A percentile compares a stretch with the other conserved stretches of the same genome.
Conservation (phyloP, 2,888 invertebrate genomes). For the Scotopteryx bipunctaria region DNA sequence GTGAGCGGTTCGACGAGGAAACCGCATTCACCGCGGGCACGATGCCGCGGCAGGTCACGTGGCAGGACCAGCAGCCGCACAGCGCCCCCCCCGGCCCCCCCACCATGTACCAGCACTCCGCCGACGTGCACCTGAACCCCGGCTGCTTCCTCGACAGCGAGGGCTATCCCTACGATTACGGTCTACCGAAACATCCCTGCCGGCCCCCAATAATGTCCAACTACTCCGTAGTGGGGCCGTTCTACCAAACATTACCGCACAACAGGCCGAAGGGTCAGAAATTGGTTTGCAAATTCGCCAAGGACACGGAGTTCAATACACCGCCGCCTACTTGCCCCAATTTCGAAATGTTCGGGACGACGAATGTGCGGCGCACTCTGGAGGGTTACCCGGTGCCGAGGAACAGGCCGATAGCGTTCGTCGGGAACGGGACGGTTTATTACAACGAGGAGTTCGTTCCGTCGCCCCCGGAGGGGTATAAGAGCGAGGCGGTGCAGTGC, state of each 20-base stretch:
- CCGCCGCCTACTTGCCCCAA: conserved; percentile 65
- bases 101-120: conserved; percentile 85
- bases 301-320: conserved; percentile 76
- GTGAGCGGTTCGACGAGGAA: conserved; percentile 73
- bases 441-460: conserved; percentile 85
- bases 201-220: conserved; percentile 74
- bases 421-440: conserved; percentile 75
- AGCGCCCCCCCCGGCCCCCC: conserved; percentile 65
- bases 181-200: conserved; percentile 86
- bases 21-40: conserved; percentile 70
- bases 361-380: conserved; percentile 88
- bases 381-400: conserved; percentile 89
- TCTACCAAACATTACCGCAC: conserved; percentile 91
- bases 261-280: conserved; percentile 85
- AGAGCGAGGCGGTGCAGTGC: conserved; percentile 82
- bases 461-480: conserved; percentile 88
- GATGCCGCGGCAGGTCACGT: conserved; percentile 80
- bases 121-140: conserved; percentile 89
- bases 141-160: conserved; percentile 90
- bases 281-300: conserved; percentile 76
- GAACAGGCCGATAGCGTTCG: conserved; percentile 77
- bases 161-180: conserved; percentile 91
- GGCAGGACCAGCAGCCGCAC: conserved; percentile 80
- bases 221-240: conserved; percentile 75
- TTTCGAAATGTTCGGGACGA: conserved; percentile 72